Evolutionary conservation across 2,113 vertebrate genomes (phyloP), one percentile per base, ranked within the genome.

Genomic region (Grammomys dolichurus): DNA sequence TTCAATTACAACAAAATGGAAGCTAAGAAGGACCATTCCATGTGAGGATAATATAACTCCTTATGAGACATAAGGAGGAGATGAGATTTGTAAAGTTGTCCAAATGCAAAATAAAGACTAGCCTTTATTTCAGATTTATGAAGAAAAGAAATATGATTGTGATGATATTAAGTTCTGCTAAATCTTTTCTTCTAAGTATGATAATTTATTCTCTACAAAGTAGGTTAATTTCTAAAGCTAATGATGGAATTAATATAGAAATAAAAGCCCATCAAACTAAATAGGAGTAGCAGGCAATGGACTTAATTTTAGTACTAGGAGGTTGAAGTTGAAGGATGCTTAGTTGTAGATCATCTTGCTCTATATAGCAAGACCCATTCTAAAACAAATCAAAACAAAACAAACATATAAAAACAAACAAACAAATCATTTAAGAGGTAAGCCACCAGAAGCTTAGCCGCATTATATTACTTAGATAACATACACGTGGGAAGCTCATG

Each of bases 391-490:
- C 8, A 3, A 86, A 48, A 65, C 6, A 85, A 80, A 46, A 43
- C 28, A 40, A 19, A n/a, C 70, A 73, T 17, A 40, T 17, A 14
- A 76, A 78, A 65, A 4, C 28, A 48, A 69, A 65, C 0, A 51
- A 87, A 70, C 48, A 51, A 8, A 33, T 36, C 36, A 17, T 43
- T 48, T 26, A 51, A 36, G 73, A 20, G 40, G 51, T 63, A 80
- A 69, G 54, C 11, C 8, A 26, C 20, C 33, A 31, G n/a, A 80
- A 51, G 40, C 19, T 72, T 78, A 91, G 69, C 9, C 80, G 33
- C 22, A 82, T 93, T 56, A 48, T 65, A 69, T 93, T 90, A 76
- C 20, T 90, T 77, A 78, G 36, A 31, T 88, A 88, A 75, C 19
- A 63, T 89, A 60, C 58, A 86, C 90, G 13, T 67, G 36, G 58